Conservation (phyloP, 2,113 vertebrate genomes). For the Epinephelus fuscoguttatus region DNA sequence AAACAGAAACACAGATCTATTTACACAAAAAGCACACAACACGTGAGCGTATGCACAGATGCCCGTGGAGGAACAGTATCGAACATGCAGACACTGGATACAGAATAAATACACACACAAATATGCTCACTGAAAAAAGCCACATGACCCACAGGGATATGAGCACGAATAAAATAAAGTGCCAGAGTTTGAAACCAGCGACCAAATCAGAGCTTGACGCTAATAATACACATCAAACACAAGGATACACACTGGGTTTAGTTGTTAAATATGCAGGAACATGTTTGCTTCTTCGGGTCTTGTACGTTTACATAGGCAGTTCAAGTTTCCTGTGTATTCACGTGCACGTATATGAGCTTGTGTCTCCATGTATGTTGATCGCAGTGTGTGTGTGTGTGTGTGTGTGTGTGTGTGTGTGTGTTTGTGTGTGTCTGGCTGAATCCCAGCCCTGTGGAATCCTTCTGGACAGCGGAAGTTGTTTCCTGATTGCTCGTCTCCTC, state of each 20-base stretch:
- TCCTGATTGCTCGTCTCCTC: slow-evolving; percentile 68
- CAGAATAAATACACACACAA: neutral
- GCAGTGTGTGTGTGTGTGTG: slow-evolving; percentile 1
- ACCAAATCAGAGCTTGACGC: neutral
- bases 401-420: slow-evolving; percentile 12
- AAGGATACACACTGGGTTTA: neutral
- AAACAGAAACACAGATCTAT: neutral
- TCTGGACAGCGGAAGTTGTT: slow-evolving; percentile 54
- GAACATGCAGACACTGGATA: neutral
- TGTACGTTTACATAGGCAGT: neutral
- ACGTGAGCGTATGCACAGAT: neutral
- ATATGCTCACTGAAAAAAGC: neutral
- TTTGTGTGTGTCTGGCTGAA: slow-evolving; percentile 25
- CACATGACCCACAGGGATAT: neutral
- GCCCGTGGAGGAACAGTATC: neutral
- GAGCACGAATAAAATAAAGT: neutral
- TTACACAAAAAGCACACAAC: neutral
- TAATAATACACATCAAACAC: neutral
- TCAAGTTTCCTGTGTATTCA: slow-evolving; percentile 12
- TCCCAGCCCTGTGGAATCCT: slow-evolving; percentile 43
- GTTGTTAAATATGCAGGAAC: neutral
- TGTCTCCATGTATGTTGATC: neutral
- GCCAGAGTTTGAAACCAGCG: neutral
- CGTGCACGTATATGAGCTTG: neutral
- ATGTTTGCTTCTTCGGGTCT: neutral